These are phyloP conservation scores for Ceratosolen fusciceps DNA, from an alignment of 1,140 invertebrate genomes.

Conservation along the genomic window DNA sequence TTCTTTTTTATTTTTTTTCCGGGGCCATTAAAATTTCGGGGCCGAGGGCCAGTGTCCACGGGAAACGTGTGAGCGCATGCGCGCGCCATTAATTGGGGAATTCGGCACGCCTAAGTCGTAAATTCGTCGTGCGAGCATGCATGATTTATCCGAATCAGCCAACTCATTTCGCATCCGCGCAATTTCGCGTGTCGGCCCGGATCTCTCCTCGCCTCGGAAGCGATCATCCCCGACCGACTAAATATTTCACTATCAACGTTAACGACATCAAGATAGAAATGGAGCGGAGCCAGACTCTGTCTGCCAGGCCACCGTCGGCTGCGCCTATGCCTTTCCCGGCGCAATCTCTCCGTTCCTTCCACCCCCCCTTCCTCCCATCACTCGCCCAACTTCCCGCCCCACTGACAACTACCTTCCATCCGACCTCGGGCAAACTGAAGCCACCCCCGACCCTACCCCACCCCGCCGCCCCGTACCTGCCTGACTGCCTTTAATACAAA, in stretches of 20 bases:
- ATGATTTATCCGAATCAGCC: slow-evolving; percentile 46
- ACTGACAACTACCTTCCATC: background rate
- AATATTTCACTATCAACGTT: slow-evolving; percentile 44
- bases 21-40: slow-evolving; percentile 36
- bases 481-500: no score
- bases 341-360: no score
- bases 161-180: slow-evolving; percentile 38
- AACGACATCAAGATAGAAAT: slow-evolving; percentile 42
- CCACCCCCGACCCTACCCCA: background rate
- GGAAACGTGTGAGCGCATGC: slow-evolving; percentile 2
- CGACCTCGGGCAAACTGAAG: background rate
- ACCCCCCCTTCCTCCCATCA: no score
- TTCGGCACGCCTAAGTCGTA: slow-evolving; percentile 31
- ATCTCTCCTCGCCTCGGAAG: slow-evolving; percentile 12
- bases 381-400: background rate
- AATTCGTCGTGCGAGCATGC: slow-evolving; percentile 28
- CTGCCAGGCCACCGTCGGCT: slow-evolving; percentile 5
- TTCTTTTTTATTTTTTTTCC: background rate
- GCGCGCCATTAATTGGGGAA: slow-evolving; percentile 40
- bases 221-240: slow-evolving; percentile 23
- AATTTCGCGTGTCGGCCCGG: slow-evolving; percentile 20
- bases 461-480: background rate
- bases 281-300: background rate
- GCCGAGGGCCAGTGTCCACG: background rate
- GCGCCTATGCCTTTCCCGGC: no score